phyloP scores from a whole-genome alignment of 2,113 vertebrate species.

The Cephalophus harveyi region DNA sequence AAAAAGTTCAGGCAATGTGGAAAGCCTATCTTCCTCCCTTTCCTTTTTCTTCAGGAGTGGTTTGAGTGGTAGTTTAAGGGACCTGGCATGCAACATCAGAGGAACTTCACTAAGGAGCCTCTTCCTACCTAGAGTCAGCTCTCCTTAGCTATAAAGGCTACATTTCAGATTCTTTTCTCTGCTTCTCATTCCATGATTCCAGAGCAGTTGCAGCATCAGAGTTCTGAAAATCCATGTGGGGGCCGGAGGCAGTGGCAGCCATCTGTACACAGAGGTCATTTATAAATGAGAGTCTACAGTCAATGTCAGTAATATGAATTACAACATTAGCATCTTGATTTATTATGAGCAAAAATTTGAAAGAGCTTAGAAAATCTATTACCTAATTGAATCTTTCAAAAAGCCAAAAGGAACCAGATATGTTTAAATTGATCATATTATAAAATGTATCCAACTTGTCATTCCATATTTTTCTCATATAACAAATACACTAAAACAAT shows the following conservation, averaged over 20 bases:
- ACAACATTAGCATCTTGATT: not conserved
- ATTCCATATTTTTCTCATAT: not conserved
- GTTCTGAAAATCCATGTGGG: not conserved
- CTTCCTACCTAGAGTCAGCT: not conserved
- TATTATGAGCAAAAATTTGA: slow-evolving; percentile 8
- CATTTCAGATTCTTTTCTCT: not conserved
- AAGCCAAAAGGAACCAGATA: not conserved
- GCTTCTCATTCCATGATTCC: not conserved
- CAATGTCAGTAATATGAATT: not conserved
- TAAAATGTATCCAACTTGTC: not conserved
- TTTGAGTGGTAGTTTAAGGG: not conserved
- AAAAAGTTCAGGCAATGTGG: not conserved
- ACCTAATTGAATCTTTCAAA: not conserved
- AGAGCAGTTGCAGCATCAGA: not conserved
- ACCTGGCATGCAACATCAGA: not conserved
- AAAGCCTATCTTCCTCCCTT: not conserved
- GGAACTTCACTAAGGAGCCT: not conserved
- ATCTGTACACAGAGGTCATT: not conserved
- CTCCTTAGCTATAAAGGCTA: not conserved
- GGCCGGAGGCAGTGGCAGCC: not conserved
- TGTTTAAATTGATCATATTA: slow-evolving; percentile 22
- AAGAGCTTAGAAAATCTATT: not conserved
- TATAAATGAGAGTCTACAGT: not conserved
- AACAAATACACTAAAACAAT: not conserved
- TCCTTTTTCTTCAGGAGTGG: not conserved